Percentiles rank a stretch among this genome's conserved stretches.
Conservation (phyloP, 2,888 invertebrate genomes). For the Dicycla oo region DNA sequence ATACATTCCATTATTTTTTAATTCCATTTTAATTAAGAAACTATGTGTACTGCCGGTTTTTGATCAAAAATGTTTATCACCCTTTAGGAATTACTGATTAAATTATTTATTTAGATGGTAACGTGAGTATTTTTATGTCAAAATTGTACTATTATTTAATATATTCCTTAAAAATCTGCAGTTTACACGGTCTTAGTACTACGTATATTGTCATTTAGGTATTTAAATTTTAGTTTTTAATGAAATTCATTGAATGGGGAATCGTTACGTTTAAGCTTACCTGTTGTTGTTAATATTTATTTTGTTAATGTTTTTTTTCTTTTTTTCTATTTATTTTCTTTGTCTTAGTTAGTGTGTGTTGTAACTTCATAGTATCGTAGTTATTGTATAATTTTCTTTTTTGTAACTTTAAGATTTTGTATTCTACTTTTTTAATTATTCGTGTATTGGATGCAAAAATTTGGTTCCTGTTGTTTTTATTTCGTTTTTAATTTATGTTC, state of each 20-base stretch:
- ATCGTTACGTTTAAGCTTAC: constrained; percentile 89
- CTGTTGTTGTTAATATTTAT: constrained; percentile 87
- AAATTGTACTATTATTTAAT: constrained; percentile 54
- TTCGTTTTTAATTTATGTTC: constrained; percentile 88
- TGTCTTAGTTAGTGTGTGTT: constrained; percentile 82
- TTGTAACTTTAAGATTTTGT: constrained; percentile 69
- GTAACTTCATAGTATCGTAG: constrained; percentile 68
- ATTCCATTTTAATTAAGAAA: constrained; percentile 38
- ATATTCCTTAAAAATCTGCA: constrained; percentile 60
- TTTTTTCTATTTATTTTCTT: constrained; percentile 76
- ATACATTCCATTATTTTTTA: constrained; percentile 79
- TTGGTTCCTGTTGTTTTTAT: constrained; percentile 91
- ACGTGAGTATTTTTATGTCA: constrained; percentile 44
- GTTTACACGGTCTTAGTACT: constrained; percentile 43
- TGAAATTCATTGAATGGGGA: constrained; percentile 82
- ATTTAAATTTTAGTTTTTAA: constrained; percentile 64
- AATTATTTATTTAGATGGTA: constrained; percentile 61
- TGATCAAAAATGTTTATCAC: constrained; percentile 46
- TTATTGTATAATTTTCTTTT: constrained; percentile 77
- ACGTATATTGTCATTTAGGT: constrained; percentile 44
- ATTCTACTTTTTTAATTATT: constrained; percentile 70
- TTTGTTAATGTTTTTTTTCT: constrained; percentile 85
- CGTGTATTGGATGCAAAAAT: constrained; percentile 67
- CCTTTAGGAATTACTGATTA: constrained; percentile 44
- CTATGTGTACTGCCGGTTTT: constrained; percentile 56